These are phyloP conservation scores for Anabas testudineus DNA, from an alignment of 2,797 vertebrate genomes.

Conservation along the genomic window DNA sequence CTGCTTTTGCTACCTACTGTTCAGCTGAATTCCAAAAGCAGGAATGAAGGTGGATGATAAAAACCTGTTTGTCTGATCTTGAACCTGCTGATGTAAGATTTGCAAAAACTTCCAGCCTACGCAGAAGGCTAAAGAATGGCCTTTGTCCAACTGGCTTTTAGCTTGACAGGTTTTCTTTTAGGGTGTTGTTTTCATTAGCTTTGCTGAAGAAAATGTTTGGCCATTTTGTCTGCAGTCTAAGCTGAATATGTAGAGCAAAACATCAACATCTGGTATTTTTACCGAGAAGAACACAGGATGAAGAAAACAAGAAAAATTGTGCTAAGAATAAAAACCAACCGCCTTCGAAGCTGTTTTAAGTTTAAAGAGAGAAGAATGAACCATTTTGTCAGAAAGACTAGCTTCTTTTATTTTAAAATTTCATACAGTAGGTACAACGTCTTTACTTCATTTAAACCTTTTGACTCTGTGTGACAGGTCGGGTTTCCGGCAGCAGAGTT, in stretches of 20 bases:
- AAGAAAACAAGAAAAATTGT: no score
- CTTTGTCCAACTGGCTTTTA: not conserved
- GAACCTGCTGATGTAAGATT: not conserved
- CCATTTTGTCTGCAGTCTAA: no score
- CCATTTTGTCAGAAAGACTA: not conserved
- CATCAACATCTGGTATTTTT: no score
- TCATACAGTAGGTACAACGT: not conserved
- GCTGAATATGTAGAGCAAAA: no score
- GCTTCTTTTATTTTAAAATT: not conserved
- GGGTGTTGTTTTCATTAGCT: no score
- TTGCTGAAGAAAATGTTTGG: no score
- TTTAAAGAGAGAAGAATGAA: not conserved
- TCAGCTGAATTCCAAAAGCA: not conserved
- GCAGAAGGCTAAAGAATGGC: no score
- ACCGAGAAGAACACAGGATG: no score
- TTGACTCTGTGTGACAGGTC: slow-evolving; percentile 59
- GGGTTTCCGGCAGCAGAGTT: not conserved
- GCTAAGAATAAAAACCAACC: not conserved
- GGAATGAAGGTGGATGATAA: not conserved
- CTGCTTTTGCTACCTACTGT: not conserved
- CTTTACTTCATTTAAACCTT: slow-evolving; percentile 13
- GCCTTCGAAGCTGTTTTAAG: not conserved
- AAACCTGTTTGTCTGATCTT: slow-evolving; percentile 44
- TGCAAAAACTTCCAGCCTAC: not conserved
- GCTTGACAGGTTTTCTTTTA: not conserved